A percentile compares a stretch with the other conserved stretches of the same genome.
These are phyloP conservation scores for Tenualosa ilisha DNA, from an alignment of 2,797 vertebrate genomes.

Conservation along the genomic window DNA sequence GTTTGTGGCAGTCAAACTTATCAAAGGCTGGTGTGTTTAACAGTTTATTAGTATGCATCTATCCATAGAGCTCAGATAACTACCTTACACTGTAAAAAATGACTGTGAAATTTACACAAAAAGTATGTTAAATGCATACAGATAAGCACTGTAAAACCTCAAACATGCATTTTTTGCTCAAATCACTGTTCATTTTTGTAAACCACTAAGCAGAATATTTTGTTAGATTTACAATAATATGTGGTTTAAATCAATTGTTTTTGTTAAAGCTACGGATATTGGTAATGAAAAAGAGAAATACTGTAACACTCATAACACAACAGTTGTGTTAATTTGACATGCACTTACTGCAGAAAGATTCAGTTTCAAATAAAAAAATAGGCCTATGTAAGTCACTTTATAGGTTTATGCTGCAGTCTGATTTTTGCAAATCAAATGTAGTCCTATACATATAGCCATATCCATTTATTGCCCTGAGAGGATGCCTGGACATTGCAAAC, in stretches of 20 bases:
- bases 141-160: slow-evolving; percentile 11
- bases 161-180: slow-evolving; percentile 17
- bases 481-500: too few relatives aligned
- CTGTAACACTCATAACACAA: neutral
- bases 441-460: too few relatives aligned
- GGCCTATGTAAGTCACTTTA: neutral
- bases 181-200: neutral
- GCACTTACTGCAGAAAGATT: neutral
- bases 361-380: neutral
- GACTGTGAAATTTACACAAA: slow-evolving; percentile 22
- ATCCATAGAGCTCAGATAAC: too few relatives aligned
- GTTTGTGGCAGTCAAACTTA: too few relatives aligned
- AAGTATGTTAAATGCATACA: slow-evolving; percentile 6
- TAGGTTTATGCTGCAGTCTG: too few relatives aligned
- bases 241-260: neutral
- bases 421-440: too few relatives aligned
- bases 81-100: slow-evolving; percentile 25
- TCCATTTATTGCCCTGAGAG: too few relatives aligned
- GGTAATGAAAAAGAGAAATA: neutral
- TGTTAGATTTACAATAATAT: neutral
- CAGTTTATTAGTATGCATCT: too few relatives aligned
- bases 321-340: neutral
- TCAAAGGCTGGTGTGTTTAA: too few relatives aligned
- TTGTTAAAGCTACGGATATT: neutral
- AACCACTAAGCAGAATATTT: neutral